Base-by-base conservation (phyloP, 2,888 invertebrate species). In the Acrobasis repandana region DNA sequence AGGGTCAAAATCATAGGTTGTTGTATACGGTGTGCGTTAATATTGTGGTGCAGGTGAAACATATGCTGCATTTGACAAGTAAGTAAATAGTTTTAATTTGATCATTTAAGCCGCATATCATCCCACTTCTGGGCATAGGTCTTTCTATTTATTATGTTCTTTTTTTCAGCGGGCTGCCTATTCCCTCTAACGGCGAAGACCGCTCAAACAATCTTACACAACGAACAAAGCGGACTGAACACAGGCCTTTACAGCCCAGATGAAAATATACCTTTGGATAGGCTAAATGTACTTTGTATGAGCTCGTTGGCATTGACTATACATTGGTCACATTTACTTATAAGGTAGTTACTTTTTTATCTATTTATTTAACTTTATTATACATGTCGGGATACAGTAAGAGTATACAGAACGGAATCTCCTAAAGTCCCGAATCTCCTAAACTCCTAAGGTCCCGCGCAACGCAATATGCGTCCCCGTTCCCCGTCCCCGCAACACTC, bases 241-340 rank as follows among this genome's bases (percentile, higher is more conserved):
- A 91, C 92, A 0, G 92, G 92, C 0, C 67, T 93, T 0, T 93
- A 93, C 77, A 90, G 85, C 57, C 92, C 93, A 0, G 87, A 89
- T 46, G 93, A 93, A 52, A 93, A 92, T 56, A 88, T 94, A 52
- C 93, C 93, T 0, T 70, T 95, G 18, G 88, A 91, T 18, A 80
- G 88, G 43, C 85, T 95, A 8, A 95, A 94, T 68, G 66, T 85
- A 15, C 85, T 93, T 50, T 95, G 96, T 77, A 69, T 95, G 54
- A 85, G 86, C 60, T 88, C 89, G 1, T 94, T 94, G 66, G 81
- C 95, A 60, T 83, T 97, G 52, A 94, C 95, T 4, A 93, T 95
- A 59, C 95, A 96, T 69, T 97, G 97, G 97, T 95, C 95, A 59
- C 96, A 96, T 82, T 85, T 97, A 48, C 90, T 97, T 69, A 95